phyloP scores from a whole-genome alignment of 2,113 vertebrate genomes.

The Prolemur simus region DNA sequence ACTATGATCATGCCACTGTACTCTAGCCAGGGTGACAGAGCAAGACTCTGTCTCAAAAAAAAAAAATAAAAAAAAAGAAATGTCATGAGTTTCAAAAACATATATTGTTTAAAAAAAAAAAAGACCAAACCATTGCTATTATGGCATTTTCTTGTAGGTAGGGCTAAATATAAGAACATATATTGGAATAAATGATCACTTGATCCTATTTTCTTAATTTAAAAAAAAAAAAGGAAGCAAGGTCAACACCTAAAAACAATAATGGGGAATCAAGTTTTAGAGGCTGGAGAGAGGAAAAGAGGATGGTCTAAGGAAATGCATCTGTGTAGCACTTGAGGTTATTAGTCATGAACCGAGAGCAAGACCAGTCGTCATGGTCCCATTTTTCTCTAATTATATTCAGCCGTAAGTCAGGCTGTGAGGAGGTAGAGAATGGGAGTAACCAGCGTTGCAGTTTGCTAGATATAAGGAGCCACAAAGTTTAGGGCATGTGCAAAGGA shows the following conservation, averaged over 20 bases:
- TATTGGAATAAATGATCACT: background rate
- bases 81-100: conserved; percentile 23
- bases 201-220: background rate
- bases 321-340: background rate
- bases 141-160: background rate
- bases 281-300: background rate
- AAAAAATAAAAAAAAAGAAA: background rate
- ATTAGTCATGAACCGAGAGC: background rate
- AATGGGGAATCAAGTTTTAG: background rate
- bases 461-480: background rate
- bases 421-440: background rate
- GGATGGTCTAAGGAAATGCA: background rate
- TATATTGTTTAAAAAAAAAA: background rate
- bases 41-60: no score
- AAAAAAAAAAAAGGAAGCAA: conserved; percentile 16
- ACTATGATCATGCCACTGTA: no score
- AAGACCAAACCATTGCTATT: conserved; percentile 17
- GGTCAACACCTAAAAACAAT: background rate
- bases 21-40: no score
- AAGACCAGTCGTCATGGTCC: background rate
- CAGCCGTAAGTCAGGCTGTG: background rate
- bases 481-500: background rate
- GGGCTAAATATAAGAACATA: background rate
- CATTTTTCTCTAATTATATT: background rate
- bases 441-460: background rate